A percentile compares a stretch with the other conserved stretches of the same genome.
Evolutionary conservation across 1,140 invertebrate species (phyloP).

Genomic region (Drosophila bipectinata): DNA sequence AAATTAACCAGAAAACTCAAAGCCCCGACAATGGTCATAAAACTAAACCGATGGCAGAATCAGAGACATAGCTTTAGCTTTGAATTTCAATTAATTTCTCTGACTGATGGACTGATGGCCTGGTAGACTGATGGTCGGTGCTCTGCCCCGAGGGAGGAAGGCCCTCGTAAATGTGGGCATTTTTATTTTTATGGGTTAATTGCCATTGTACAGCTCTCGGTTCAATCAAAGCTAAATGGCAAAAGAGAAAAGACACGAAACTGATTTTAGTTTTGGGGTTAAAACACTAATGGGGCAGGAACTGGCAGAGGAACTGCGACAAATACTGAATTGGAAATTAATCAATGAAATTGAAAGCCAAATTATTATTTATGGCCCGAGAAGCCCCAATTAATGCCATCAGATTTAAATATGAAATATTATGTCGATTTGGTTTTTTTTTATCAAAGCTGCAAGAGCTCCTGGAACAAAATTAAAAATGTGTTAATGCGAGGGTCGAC

Average conservation of each 20-base stretch:
- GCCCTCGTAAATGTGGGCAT: constrained; percentile 69
- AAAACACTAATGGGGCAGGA: constrained; percentile 29
- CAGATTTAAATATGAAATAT: constrained; percentile 45
- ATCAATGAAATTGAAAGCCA: constrained; percentile 61
- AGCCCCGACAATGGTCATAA: constrained; percentile 48
- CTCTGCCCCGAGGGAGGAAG: constrained; percentile 24
- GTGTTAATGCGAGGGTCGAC: too few relatives aligned
- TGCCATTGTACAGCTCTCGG: constrained; percentile 63
- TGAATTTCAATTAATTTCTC: constrained; percentile 80
- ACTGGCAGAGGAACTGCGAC: constrained; percentile 44
- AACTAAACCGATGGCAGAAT: constrained; percentile 55
- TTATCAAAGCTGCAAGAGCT: constrained; percentile 13
- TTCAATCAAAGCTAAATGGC: constrained; percentile 68
- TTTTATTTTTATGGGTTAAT: constrained; percentile 80
- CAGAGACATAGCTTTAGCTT: constrained; percentile 51
- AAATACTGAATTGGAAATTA: constrained; percentile 70
- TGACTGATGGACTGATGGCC: constrained; percentile 22
- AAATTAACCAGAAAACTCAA: constrained; percentile 68
- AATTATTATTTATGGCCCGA: constrained; percentile 72
- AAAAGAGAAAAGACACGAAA: constrained; percentile 25
- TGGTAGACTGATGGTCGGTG: constrained; percentile 23
- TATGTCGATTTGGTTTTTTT: constrained; percentile 25
- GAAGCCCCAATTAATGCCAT: constrained; percentile 64
- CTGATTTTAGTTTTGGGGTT: constrained; percentile 61
- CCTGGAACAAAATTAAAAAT: constrained; percentile 11